Evolutionary conservation across 2,888 invertebrate species (phyloP).

Genomic region (Eulithis testata): DNA sequence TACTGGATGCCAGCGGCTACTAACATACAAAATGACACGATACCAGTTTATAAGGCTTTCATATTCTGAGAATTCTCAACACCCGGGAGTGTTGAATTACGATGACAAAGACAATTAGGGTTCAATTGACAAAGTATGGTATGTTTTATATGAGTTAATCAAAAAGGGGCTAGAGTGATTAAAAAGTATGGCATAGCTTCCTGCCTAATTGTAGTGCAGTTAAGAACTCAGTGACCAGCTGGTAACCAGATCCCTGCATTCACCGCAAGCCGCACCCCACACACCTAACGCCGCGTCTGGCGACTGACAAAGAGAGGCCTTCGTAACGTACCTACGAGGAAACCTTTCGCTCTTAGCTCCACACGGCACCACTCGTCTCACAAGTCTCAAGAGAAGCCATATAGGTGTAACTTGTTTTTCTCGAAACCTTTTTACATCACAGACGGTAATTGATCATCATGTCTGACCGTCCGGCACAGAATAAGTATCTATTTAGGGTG

Average conservation of each 20-base stretch:
- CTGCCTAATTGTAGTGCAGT: conserved; percentile 36
- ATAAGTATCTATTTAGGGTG: too few species aligned
- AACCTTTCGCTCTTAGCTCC: conserved; percentile 64
- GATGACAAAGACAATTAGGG: conserved; percentile 9
- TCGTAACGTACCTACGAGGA: conserved; percentile 59
- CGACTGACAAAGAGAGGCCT: conserved; percentile 34
- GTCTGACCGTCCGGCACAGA: too few species aligned
- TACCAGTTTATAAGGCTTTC: conserved; percentile 61
- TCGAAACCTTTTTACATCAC: conserved; percentile 5
- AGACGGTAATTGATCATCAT: too few species aligned
- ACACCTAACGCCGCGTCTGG: conserved; percentile 31
- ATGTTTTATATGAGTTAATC: not conserved
- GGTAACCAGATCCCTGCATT: conserved; percentile 54
- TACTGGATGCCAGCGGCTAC: conserved; percentile 67
- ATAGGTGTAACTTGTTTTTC: conserved; percentile 43
- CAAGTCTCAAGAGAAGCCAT: conserved; percentile 68
- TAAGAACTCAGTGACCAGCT: conserved; percentile 35
- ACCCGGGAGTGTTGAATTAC: conserved; percentile 43
- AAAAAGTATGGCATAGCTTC: conserved; percentile 28
- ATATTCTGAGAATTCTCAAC: conserved; percentile 60
- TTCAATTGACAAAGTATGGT: conserved; percentile 9
- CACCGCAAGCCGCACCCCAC: conserved; percentile 42
- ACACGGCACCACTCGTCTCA: conserved; percentile 56
- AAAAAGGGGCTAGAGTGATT: not conserved
- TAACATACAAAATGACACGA: conserved; percentile 72